These are phyloP conservation scores for Galemys pyrenaicus DNA, from an alignment of 2,113 vertebrate species.

Conservation along the genomic window DNA sequence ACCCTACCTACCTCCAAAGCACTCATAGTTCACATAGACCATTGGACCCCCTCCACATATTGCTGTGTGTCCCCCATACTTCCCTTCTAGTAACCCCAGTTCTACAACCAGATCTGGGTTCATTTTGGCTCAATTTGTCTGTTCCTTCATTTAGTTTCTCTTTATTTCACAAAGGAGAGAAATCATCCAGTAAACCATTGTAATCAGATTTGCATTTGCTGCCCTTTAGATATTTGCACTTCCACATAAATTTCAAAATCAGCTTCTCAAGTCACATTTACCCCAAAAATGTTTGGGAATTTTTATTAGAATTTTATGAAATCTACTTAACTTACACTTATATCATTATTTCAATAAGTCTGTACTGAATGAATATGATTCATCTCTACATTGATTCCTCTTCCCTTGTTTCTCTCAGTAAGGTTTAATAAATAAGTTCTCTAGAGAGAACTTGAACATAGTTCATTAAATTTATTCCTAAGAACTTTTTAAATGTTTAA, in stretches of 20 bases:
- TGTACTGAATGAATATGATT: not conserved
- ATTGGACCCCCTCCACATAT: too few species aligned
- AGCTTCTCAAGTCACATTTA: not conserved
- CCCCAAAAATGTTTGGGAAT: not conserved
- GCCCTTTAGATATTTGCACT: not conserved
- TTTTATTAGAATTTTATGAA: conserved; percentile 29
- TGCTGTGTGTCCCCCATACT: too few species aligned
- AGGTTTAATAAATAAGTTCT: not conserved
- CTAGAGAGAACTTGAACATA: not conserved
- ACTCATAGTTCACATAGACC: too few species aligned
- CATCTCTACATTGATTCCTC: not conserved
- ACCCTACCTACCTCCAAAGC: too few species aligned
- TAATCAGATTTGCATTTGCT: not conserved
- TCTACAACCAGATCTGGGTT: too few species aligned
- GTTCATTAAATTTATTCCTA: not conserved
- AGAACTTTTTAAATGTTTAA: not conserved
- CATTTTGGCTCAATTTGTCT: too few species aligned
- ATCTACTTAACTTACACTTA: not conserved
- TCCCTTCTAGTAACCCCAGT: too few species aligned
- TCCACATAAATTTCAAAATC: not conserved
- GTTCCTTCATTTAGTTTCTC: too few species aligned
- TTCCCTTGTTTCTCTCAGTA: not conserved
- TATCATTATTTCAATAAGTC: not conserved
- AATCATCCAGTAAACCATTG: not conserved
- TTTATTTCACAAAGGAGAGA: too few species aligned